These are phyloP conservation scores for Coenonympha arcania DNA, from an alignment of 2,888 invertebrate genomes.

Conservation along the genomic window DNA sequence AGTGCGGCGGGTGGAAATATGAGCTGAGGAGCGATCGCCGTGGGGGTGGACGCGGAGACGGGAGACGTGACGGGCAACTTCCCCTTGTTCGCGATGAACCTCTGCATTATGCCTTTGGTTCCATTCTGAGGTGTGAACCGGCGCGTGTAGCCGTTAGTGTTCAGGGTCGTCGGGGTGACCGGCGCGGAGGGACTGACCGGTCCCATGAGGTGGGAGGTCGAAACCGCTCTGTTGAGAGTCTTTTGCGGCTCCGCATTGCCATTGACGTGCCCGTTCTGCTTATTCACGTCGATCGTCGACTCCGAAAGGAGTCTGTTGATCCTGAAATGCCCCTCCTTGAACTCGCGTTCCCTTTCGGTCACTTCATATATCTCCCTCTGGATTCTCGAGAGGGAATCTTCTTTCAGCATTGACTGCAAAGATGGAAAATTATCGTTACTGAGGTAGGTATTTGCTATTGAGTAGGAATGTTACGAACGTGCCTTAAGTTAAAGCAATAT, in stretches of 20 bases:
- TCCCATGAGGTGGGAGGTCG: conserved; percentile 62
- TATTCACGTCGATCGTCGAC: conserved; percentile 65
- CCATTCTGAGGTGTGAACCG: conserved; percentile 78
- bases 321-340: conserved; percentile 76
- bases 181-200: conserved; percentile 56
- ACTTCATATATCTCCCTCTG: conserved; percentile 92
- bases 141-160: conserved; percentile 70
- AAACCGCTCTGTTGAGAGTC: conserved; percentile 59
- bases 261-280: conserved; percentile 60
- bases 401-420: conserved; percentile 74
- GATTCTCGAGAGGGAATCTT: conserved; percentile 85
- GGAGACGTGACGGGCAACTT: conserved; percentile 69
- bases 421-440: conserved; percentile 30
- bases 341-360: conserved; percentile 86
- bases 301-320: conserved; percentile 64
- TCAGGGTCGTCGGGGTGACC: conserved; percentile 48
- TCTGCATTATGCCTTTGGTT: conserved; percentile 87
- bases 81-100: conserved; percentile 86
- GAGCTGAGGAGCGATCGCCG: conserved; percentile 48
- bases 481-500: conserved; percentile 13
- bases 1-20: conserved; percentile 56
- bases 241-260: conserved; percentile 49
- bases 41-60: conserved; percentile 42
- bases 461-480: conserved; percentile 13
- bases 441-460: conserved; percentile 20